phyloP scores from a whole-genome alignment of 2,888 invertebrate species.

The Melieria crassipennis region DNA sequence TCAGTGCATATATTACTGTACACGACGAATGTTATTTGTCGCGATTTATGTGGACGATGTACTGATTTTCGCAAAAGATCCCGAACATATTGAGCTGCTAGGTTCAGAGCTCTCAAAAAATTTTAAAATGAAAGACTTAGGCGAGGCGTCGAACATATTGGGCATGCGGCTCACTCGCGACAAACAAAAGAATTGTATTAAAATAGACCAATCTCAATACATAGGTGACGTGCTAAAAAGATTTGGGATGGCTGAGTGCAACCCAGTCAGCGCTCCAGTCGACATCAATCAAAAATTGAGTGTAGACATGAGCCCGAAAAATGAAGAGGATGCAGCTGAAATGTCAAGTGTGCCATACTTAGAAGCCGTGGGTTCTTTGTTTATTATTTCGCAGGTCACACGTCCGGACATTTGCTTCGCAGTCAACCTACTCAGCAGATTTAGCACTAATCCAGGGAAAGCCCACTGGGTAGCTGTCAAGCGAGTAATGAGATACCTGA shows the following conservation, averaged over 20 bases:
- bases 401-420: constrained; percentile 24
- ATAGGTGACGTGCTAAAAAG: constrained; percentile 14
- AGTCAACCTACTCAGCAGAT: constrained; percentile 28
- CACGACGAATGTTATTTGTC: constrained; percentile 38
- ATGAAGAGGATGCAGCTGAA: constrained; percentile 15
- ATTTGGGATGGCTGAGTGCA: constrained; percentile 27
- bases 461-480: constrained; percentile 27
- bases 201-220: constrained; percentile 29
- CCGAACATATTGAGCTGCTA: constrained; percentile 23
- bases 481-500: constrained; percentile 27
- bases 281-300: constrained; percentile 25
- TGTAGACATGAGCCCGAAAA: constrained; percentile 15
- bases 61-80: constrained; percentile 40
- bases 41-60: constrained; percentile 47
- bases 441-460: constrained; percentile 24
- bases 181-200: constrained; percentile 16
- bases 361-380: constrained; percentile 16
- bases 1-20: constrained; percentile 38
- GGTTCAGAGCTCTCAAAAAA: constrained; percentile 32
- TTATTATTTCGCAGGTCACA: constrained; percentile 11
- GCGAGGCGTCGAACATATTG: constrained; percentile 11
- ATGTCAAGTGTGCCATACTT: constrained; percentile 24
- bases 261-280: constrained; percentile 26
- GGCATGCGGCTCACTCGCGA: constrained; percentile 26
- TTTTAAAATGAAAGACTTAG: constrained; percentile 38